These are phyloP conservation scores for Taenaris catops DNA, from an alignment of 2,888 invertebrate species.

Conservation along the genomic window DNA sequence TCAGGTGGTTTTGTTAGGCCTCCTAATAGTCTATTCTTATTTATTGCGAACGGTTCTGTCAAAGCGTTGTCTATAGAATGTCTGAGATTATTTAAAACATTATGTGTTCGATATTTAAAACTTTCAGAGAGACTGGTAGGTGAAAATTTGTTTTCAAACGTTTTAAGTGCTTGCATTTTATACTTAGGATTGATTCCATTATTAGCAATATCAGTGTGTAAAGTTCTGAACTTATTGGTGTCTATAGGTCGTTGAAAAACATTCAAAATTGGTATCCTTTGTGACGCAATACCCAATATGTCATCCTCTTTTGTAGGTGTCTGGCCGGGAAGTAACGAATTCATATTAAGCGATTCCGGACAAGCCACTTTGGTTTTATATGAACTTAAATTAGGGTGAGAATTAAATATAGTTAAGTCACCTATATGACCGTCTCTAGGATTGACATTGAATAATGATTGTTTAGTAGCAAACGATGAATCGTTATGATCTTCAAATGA, in stretches of 20 bases:
- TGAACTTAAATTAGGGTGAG: constrained; percentile 30
- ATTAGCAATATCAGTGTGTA: not conserved
- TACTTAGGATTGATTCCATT: not conserved
- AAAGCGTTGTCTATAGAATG: constrained; percentile 37
- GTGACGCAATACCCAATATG: constrained; percentile 1
- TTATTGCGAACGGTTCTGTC: constrained; percentile 25
- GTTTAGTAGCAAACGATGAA: not conserved
- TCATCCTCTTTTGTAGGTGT: constrained; percentile 1
- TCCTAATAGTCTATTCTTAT: constrained; percentile 38
- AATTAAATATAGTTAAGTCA: not conserved
- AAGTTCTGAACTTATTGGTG: no score
- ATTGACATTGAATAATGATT: not conserved
- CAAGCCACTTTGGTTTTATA: constrained; percentile 41
- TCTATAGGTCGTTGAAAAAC: no score
- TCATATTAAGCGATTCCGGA: constrained; percentile 38
- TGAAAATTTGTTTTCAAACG: constrained; percentile 8
- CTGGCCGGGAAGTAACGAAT: constrained; percentile 31
- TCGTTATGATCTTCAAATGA: not conserved
- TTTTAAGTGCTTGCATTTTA: constrained; percentile 1
- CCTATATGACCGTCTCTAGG: no score
- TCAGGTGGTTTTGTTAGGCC: constrained; percentile 37
- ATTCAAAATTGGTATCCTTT: not conserved
- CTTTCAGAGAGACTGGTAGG: constrained; percentile 31
- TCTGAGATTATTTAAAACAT: constrained; percentile 41
- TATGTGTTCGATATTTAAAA: constrained; percentile 37